phyloP scores from a whole-genome alignment of 2,113 vertebrate species.

The Equus przewalskii region DNA sequence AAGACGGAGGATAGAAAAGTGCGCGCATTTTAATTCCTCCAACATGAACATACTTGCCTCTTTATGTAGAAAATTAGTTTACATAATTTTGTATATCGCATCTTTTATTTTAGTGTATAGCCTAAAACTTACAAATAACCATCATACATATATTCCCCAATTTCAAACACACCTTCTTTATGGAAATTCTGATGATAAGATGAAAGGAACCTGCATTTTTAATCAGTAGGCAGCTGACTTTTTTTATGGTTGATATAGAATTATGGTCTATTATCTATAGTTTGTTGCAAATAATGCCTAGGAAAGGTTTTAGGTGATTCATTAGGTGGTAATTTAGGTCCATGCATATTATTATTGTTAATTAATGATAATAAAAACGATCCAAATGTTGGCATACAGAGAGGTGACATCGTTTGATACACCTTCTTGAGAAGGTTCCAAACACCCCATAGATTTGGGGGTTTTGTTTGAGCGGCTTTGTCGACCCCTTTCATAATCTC shows the following conservation, averaged over 20 bases:
- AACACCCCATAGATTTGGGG: background rate
- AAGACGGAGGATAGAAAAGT: background rate
- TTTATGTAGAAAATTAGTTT: background rate
- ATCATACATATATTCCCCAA: background rate
- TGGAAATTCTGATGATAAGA: conserved; percentile 14
- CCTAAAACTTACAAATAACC: conserved; percentile 52
- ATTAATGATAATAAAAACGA: conserved; percentile 77
- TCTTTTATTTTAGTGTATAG: conserved; percentile 10
- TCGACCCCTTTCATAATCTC: conserved; percentile 66
- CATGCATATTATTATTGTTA: conserved; percentile 82
- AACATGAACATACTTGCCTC: background rate
- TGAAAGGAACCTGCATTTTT: conserved; percentile 68
- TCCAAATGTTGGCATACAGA: conserved; percentile 34
- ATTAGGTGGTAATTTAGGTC: conserved; percentile 79
- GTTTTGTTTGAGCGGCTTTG: conserved; percentile 36
- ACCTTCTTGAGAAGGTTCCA: conserved; percentile 57
- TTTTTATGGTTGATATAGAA: conserved; percentile 76
- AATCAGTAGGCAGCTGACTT: conserved; percentile 67
- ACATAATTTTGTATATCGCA: background rate
- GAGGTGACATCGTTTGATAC: conserved; percentile 47
- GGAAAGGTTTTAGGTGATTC: conserved; percentile 79
- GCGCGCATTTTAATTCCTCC: background rate
- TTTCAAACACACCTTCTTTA: conserved; percentile 12
- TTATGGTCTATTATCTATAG: conserved; percentile 82
- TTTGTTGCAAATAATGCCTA: conserved; percentile 80